Conservation (phyloP, 2,888 invertebrate species). For the Mermis nigrescens region DNA sequence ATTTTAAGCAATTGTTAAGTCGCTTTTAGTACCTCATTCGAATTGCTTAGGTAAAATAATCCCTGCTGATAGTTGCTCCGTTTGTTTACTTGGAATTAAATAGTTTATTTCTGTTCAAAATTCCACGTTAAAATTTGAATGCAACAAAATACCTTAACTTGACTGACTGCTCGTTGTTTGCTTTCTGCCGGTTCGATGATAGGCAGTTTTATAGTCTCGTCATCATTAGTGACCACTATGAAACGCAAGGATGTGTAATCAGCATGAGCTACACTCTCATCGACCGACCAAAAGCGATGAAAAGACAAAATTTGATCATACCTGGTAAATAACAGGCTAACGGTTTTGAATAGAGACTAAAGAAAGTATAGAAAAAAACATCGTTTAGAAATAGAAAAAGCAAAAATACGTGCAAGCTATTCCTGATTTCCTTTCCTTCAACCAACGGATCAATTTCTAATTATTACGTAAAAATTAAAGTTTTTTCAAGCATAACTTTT, state of each 20-base stretch:
- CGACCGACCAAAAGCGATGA: slow-evolving; percentile 65
- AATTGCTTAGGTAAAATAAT: too few species aligned
- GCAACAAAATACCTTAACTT: slow-evolving; percentile 72
- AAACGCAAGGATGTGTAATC: slow-evolving; percentile 90
- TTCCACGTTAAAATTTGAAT: too few species aligned
- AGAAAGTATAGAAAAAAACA: background rate
- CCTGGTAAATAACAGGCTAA: slow-evolving; percentile 33
- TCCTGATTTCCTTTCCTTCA: too few species aligned
- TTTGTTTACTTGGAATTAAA: too few species aligned
- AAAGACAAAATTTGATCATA: slow-evolving; percentile 45
- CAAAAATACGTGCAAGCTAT: background rate
- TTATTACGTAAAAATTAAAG: too few species aligned
- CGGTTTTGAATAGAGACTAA: background rate
- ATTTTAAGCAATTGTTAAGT: too few species aligned
- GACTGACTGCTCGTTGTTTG: slow-evolving; percentile 61
- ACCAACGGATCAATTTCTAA: too few species aligned
- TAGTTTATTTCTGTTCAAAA: too few species aligned
- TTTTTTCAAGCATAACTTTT: too few species aligned
- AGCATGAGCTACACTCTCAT: slow-evolving; percentile 82
- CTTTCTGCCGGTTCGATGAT: slow-evolving; percentile 91
- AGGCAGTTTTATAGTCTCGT: slow-evolving; percentile 89
- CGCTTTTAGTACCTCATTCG: too few species aligned
- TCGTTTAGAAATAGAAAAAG: background rate
- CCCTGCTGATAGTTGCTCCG: too few species aligned
- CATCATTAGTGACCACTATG: slow-evolving; percentile 87